Percentiles rank a stretch among this genome's conserved stretches.
Conservation (phyloP, 2,888 invertebrate species). For the Drosophila putrida region DNA sequence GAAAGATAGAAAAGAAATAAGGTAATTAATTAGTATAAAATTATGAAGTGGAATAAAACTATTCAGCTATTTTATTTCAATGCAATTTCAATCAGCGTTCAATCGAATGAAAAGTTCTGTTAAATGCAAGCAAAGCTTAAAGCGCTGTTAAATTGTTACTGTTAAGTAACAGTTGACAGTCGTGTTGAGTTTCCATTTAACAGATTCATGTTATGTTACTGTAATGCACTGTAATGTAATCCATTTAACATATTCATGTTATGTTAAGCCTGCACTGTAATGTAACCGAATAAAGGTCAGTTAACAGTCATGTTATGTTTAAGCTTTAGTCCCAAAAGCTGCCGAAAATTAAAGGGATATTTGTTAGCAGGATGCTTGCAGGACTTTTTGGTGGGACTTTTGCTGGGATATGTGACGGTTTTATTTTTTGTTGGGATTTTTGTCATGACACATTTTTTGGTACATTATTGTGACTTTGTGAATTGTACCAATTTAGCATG, state of each 20-base stretch:
- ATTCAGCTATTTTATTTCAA: neutral
- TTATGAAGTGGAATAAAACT: too few relatives aligned
- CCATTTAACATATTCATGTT: too few relatives aligned
- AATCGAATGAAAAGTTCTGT: neutral
- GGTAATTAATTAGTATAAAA: neutral
- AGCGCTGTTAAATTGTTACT: neutral
- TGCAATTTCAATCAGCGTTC: neutral
- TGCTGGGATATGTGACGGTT: neutral
- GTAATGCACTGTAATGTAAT: too few relatives aligned
- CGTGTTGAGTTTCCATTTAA: neutral
- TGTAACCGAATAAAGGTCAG: too few relatives aligned
- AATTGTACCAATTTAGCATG: too few relatives aligned
- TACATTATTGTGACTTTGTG: too few relatives aligned
- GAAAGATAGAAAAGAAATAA: neutral
- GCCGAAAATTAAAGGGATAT: neutral
- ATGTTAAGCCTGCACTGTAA: neutral
- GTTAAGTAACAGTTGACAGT: neutral
- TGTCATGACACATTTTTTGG: neutral
- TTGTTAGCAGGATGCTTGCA: neutral
- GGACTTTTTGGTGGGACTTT: neutral
- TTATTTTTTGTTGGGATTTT: neutral
- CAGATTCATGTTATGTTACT: neutral
- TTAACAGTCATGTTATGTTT: neutral
- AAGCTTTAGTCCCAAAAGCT: conserved; percentile 20
- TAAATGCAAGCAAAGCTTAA: neutral